Conservation (phyloP, 2,888 invertebrate species). For the Gastracanthus pulcherrimus region DNA sequence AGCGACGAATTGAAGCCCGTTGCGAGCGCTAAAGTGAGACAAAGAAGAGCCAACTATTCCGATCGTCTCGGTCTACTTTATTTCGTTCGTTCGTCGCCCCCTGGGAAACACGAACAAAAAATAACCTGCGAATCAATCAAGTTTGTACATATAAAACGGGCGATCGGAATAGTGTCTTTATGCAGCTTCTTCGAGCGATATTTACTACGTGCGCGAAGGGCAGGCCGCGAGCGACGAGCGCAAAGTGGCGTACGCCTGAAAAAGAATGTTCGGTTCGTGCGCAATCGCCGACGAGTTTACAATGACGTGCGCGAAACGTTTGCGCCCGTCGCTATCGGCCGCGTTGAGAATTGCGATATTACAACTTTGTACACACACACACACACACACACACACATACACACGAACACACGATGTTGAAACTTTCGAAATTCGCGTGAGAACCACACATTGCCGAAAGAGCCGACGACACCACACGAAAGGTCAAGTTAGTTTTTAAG, state of each 20-base stretch:
- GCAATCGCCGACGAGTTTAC: too few relatives aligned
- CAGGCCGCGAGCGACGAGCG: neutral
- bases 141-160: too few relatives aligned
- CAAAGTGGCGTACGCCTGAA: neutral
- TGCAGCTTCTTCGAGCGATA: slow-evolving; percentile 23
- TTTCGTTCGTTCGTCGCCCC: neutral
- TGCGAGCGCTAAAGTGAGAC: too few relatives aligned
- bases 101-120: neutral
- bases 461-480: slow-evolving; percentile 27
- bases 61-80: too few relatives aligned
- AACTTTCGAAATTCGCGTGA: slow-evolving; percentile 19
- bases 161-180: neutral
- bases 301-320: too few relatives aligned
- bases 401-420: neutral
- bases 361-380: neutral
- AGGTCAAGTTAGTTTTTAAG: slow-evolving; percentile 37
- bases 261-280: too few relatives aligned
- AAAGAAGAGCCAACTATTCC: too few relatives aligned
- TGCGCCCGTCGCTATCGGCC: too few relatives aligned
- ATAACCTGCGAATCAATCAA: neutral
- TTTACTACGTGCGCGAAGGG: too few relatives aligned
- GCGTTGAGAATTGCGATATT: too few relatives aligned
- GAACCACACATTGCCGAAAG: slow-evolving; percentile 18
- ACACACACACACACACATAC: neutral
- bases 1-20: too few relatives aligned